Evolutionary conservation across 2,888 invertebrate genomes (phyloP).

Genomic region (Exephanes ischioxanthus): DNA sequence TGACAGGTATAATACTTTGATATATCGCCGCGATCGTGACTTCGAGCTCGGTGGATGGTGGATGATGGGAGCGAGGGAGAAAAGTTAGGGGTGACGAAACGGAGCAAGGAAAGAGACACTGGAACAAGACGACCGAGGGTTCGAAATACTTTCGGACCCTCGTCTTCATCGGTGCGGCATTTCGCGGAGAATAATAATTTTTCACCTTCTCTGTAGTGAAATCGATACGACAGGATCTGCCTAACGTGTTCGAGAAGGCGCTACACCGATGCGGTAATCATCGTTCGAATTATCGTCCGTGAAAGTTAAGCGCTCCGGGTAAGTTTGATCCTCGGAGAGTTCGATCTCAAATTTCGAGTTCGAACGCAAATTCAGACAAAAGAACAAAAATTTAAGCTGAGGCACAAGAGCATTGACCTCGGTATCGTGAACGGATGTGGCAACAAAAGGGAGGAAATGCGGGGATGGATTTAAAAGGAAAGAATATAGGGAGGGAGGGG

Average conservation of each 20-base stretch:
- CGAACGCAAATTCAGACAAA: background rate
- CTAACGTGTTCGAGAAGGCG: background rate
- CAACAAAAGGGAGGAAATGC: slow-evolving; percentile 26
- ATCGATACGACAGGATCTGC: background rate
- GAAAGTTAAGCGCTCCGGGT: background rate
- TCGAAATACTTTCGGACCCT: background rate
- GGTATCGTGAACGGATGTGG: slow-evolving; percentile 1
- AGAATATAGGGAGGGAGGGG: slow-evolving; percentile 15
- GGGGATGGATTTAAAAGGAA: slow-evolving; percentile 32
- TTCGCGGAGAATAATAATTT: background rate
- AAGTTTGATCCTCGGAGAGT: background rate
- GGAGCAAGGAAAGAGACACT: slow-evolving; percentile 57
- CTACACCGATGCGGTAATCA: background rate
- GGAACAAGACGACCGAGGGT: background rate
- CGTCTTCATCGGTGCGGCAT: background rate
- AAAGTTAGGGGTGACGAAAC: slow-evolving; percentile 45
- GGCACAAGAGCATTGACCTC: background rate
- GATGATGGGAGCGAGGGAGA: slow-evolving; percentile 42
- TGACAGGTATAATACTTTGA: slow-evolving; percentile 73
- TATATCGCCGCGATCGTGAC: slow-evolving; percentile 67
- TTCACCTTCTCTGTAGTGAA: background rate
- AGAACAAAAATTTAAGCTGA: background rate
- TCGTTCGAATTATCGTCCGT: background rate
- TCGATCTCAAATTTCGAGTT: background rate
- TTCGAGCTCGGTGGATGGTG: slow-evolving; percentile 23